Evolutionary conservation across 2,888 invertebrate genomes (phyloP), one percentile per base, ranked within the genome.

Genomic region (Phortica magna): DNA sequence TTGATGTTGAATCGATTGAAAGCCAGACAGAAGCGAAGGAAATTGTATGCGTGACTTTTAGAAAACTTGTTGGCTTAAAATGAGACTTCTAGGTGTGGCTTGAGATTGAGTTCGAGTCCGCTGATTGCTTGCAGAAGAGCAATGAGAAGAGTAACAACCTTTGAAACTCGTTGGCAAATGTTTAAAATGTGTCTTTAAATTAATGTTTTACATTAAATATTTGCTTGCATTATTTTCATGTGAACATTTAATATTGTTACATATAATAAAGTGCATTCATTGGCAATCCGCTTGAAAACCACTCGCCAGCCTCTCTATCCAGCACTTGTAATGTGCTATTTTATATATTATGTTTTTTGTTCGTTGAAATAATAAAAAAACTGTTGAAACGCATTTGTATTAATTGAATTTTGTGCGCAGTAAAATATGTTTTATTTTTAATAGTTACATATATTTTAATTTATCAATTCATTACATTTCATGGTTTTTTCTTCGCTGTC

Each of bases 341-440:
- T 48, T 48, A 48, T 14, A 48, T 14, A 2, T 12, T 14, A 48
- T 14, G 7, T 7, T 7, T 41, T 17, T n/a, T 64, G 39, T 41
- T 67, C n/a, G 4, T 67, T 1, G n/a, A 0, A 0, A 42, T 42
- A 67, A 67, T 41, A 41, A 67, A 67, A 17, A 67, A 67, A 67
- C 41, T 67, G n/a, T 67, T 17, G 39, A 9, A 67, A 67, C 67
- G n/a, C 42, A 42, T 42, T 17, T 10, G 19, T 7, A 79, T 80
- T 87, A 87, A 85, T 88, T 88, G 78, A 85, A 88, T 88, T 83
- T 85, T 74, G 14, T 78, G 75, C 74, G 76, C 67, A 76, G 73
- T 79, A 76, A 65, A 76, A 59, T 48, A 68, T 42, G 31, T 61
- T 48, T 64, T 59, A 77, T 78, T 76, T 77, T 77, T 17, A 48